These are phyloP conservation scores for Euglossa dilemma DNA, from an alignment of 1,140 invertebrate species.

Conservation along the genomic window DNA sequence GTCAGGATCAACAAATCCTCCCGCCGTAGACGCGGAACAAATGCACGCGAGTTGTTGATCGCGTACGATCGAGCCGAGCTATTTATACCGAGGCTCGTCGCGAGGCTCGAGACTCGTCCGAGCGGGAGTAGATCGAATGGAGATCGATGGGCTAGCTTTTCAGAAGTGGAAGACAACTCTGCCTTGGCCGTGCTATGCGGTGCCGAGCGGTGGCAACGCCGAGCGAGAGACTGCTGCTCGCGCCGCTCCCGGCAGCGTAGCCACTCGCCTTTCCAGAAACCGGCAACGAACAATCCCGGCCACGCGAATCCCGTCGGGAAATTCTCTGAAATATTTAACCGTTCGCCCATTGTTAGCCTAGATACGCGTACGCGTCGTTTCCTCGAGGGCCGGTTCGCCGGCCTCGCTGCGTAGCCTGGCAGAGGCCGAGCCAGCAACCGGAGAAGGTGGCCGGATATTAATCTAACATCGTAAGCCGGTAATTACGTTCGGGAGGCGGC, in stretches of 20 bases:
- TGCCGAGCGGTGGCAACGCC: too few relatives aligned
- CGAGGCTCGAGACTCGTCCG: slow-evolving; percentile 41
- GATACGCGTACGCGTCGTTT: slow-evolving; percentile 10
- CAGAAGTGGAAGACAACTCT: slow-evolving; percentile 23
- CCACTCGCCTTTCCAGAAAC: neutral
- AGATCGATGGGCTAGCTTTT: slow-evolving; percentile 59
- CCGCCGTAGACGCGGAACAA: slow-evolving; percentile 60
- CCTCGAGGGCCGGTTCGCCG: neutral
- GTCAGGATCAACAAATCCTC: slow-evolving; percentile 67
- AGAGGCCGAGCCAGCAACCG: too few relatives aligned
- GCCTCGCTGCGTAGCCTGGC: neutral
- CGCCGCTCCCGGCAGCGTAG: too few relatives aligned
- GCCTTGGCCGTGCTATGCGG: neutral
- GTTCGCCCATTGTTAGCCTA: slow-evolving; percentile 30
- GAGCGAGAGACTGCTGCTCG: too few relatives aligned
- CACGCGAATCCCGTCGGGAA: slow-evolving; percentile 34
- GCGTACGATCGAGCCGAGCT: slow-evolving; percentile 54
- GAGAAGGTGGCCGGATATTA: neutral
- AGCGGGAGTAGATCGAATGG: slow-evolving; percentile 60
- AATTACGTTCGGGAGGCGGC: neutral
- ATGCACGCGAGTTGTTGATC: slow-evolving; percentile 60
- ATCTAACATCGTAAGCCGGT: neutral
- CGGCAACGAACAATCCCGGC: slow-evolving; percentile 7
- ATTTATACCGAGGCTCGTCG: slow-evolving; percentile 60
- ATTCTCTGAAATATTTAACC: slow-evolving; percentile 30